A percentile compares a stretch with the other conserved stretches of the same genome.
These are phyloP conservation scores for Dolichopus griseipennis DNA, from an alignment of 2,888 invertebrate genomes.

Conservation along the genomic window DNA sequence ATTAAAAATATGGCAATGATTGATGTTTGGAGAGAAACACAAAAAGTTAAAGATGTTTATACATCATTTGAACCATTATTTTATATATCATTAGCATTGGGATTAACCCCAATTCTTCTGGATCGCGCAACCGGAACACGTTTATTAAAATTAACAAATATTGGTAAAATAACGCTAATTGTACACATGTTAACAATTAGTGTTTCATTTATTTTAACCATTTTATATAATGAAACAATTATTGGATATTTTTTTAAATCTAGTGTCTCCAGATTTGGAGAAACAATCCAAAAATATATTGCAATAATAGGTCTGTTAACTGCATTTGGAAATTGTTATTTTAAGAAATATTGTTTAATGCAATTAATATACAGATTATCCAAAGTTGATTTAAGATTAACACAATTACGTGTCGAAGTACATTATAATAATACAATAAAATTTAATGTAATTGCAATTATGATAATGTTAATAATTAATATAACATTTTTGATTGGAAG, in stretches of 20 bases:
- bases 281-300: constrained; percentile 30
- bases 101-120: constrained; percentile 36
- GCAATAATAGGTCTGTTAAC: constrained; percentile 28
- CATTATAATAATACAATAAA: constrained; percentile 15
- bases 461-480: constrained; percentile 14
- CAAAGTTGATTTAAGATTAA: constrained; percentile 12
- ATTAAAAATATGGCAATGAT: too few relatives aligned
- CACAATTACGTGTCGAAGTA: constrained; percentile 9
- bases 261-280: constrained; percentile 29
- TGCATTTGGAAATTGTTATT: constrained; percentile 20
- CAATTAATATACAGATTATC: neutral
- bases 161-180: constrained; percentile 26
- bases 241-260: constrained; percentile 29
- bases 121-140: constrained; percentile 26
- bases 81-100: constrained; percentile 33
- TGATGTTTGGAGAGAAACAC: neutral
- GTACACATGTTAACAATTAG: constrained; percentile 25
- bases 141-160: constrained; percentile 25
- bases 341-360: neutral
- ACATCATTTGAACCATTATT: constrained; percentile 34
- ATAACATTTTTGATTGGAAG: constrained; percentile 22
- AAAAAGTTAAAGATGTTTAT: constrained; percentile 30
- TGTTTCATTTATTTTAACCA: constrained; percentile 23
- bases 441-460: constrained; percentile 9
- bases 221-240: constrained; percentile 24